phyloP scores from a whole-genome alignment of 2,888 invertebrate genomes.

The Caenorhabditis sp. region DNA sequence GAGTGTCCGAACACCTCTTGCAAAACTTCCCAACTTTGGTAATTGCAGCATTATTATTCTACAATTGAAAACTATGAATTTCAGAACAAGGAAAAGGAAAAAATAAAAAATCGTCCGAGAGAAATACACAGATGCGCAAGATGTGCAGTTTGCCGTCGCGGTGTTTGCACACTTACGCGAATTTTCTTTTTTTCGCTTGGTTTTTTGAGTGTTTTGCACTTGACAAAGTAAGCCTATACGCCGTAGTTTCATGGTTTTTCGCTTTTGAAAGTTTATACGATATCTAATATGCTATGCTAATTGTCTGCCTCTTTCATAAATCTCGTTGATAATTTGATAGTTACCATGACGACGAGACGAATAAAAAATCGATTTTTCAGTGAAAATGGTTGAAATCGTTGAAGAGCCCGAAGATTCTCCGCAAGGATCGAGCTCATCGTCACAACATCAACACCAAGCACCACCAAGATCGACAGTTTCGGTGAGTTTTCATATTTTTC shows the following conservation, averaged over 20 bases:
- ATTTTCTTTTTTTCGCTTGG: not conserved
- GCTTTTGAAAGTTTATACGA: too few species aligned
- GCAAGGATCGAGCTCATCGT: not conserved
- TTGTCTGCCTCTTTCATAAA: too few species aligned
- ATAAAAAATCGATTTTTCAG: not conserved
- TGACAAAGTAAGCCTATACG: too few species aligned
- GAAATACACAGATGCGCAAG: conserved; percentile 3
- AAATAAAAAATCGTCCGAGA: not conserved
- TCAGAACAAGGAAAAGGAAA: not conserved
- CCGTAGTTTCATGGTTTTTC: too few species aligned
- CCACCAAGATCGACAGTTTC: conserved; percentile 15
- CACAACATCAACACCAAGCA: not conserved
- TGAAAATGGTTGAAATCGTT: conserved; percentile 42
- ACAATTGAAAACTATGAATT: not conserved
- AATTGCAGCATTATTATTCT: not conserved
- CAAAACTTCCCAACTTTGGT: not conserved
- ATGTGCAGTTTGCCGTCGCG: conserved; percentile 14
- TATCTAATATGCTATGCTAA: too few species aligned
- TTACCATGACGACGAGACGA: not conserved
- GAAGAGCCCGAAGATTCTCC: conserved; percentile 36
- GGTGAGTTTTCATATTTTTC: conserved; percentile 11
- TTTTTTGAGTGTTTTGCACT: too few species aligned
- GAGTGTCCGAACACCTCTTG: conserved; percentile 16
- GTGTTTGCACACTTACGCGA: conserved; percentile 12
- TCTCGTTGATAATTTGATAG: too few species aligned